Conservation (phyloP, 2,113 vertebrate species). For the Pimephales promelas region DNA sequence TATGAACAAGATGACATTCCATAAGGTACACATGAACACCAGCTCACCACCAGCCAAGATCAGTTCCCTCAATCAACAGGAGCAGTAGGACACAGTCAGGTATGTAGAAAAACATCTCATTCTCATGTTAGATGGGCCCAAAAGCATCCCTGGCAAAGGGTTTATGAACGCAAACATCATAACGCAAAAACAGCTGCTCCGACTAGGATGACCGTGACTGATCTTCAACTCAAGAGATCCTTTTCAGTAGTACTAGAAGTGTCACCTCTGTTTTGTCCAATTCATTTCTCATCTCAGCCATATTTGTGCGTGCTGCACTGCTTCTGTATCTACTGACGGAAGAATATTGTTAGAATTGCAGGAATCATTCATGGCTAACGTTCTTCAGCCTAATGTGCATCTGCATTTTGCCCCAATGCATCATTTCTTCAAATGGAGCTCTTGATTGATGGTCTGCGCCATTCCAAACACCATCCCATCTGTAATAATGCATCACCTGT, state of each 20-base stretch:
- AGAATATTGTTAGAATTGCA: slow-evolving; percentile 3
- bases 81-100: neutral
- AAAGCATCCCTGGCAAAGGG: slow-evolving; percentile 16
- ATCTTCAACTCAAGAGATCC: slow-evolving; percentile 37
- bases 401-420: slow-evolving; percentile 24
- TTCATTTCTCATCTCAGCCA: slow-evolving; percentile 33
- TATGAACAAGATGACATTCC: slow-evolving; percentile 18
- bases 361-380: slow-evolving; percentile 4
- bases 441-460: slow-evolving; percentile 30
- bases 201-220: slow-evolving; percentile 32
- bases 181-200: slow-evolving; percentile 45
- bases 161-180: slow-evolving; percentile 39
- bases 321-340: neutral
- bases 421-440: slow-evolving; percentile 24
- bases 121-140: slow-evolving; percentile 28
- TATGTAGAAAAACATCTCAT: slow-evolving; percentile 29
- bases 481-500: slow-evolving; percentile 38
- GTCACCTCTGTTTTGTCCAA: slow-evolving; percentile 31
- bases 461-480: neutral
- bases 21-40: neutral
- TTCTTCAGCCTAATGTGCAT: slow-evolving; percentile 1
- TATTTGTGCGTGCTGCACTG: slow-evolving; percentile 23
- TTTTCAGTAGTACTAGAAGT: slow-evolving; percentile 40
- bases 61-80: slow-evolving; percentile 2
- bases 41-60: neutral